Evolutionary conservation across 2,113 vertebrate genomes (phyloP).

Genomic region (Brachyistius frenatus): DNA sequence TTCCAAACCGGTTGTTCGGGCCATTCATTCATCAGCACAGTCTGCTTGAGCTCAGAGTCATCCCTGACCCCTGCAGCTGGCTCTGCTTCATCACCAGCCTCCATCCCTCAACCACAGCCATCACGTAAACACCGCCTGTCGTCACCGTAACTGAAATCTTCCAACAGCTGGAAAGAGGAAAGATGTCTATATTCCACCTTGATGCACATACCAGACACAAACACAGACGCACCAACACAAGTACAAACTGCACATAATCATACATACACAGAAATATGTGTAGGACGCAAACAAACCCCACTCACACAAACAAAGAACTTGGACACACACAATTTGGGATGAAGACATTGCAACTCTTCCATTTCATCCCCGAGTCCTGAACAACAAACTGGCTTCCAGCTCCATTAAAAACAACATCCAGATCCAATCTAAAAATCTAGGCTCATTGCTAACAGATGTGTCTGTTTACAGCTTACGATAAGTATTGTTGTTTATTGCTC

Average conservation of each 20-base stretch:
- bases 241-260: constrained; percentile 6
- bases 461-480: constrained; percentile 64
- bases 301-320: constrained; percentile 29
- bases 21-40: constrained; percentile 15
- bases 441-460: constrained; percentile 78
- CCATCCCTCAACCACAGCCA: constrained; percentile 27
- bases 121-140: constrained; percentile 26
- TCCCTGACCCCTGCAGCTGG: constrained; percentile 52
- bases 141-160: constrained; percentile 35
- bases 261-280: not conserved
- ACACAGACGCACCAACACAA: constrained; percentile 5
- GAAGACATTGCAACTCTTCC: constrained; percentile 20
- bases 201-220: constrained; percentile 1
- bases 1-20: constrained; percentile 8
- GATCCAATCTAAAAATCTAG: constrained; percentile 37
- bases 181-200: not conserved
- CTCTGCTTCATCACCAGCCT: constrained; percentile 31
- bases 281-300: constrained; percentile 18
- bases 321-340: constrained; percentile 22
- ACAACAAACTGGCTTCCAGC: constrained; percentile 33
- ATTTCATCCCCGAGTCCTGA: constrained; percentile 15
- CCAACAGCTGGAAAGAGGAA: constrained; percentile 55
- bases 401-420: constrained; percentile 26
- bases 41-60: constrained; percentile 17
- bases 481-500: constrained; percentile 75